Conservation (phyloP, 23 tunicate species). For the Trididemnum clinides region DNA sequence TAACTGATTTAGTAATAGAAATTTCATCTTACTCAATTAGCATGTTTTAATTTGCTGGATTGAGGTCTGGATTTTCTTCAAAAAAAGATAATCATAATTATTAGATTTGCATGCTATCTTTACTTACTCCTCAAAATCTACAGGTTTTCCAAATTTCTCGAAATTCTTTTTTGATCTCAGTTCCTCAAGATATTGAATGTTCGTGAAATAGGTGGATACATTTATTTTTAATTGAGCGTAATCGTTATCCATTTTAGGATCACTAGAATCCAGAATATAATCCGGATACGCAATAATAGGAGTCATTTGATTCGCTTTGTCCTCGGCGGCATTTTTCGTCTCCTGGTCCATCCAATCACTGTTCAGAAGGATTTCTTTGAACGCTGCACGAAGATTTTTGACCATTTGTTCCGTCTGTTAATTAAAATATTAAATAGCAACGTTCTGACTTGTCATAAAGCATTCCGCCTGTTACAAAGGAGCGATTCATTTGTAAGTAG, state of each 20-base stretch:
- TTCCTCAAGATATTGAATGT: slow-evolving; percentile 17
- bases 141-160: slow-evolving; percentile 40
- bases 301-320: slow-evolving; percentile 60
- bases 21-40: too few species aligned
- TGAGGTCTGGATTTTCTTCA: too few species aligned
- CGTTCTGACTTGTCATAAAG: too few species aligned
- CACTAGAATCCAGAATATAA: slow-evolving; percentile 53
- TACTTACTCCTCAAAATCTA: slow-evolving; percentile 85
- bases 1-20: too few species aligned
- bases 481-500: too few species aligned
- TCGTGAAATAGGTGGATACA: slow-evolving; percentile 34
- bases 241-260: slow-evolving; percentile 70
- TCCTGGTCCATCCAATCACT: slow-evolving; percentile 92
- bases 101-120: too few species aligned
- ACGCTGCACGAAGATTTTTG: slow-evolving; percentile 61
- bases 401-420: slow-evolving; percentile 82
- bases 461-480: too few species aligned
- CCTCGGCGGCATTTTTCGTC: slow-evolving; percentile 62
- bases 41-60: too few species aligned
- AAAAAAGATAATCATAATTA: too few species aligned
- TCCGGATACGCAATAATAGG: slow-evolving; percentile 94
- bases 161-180: neutral
- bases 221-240: slow-evolving; percentile 19
- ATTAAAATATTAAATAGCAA: too few species aligned
- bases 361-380: slow-evolving; percentile 54